Evolutionary conservation across 2,888 invertebrate genomes (phyloP), one percentile per base, ranked within the genome.

Genomic region (Melinaea menophilus): DNA sequence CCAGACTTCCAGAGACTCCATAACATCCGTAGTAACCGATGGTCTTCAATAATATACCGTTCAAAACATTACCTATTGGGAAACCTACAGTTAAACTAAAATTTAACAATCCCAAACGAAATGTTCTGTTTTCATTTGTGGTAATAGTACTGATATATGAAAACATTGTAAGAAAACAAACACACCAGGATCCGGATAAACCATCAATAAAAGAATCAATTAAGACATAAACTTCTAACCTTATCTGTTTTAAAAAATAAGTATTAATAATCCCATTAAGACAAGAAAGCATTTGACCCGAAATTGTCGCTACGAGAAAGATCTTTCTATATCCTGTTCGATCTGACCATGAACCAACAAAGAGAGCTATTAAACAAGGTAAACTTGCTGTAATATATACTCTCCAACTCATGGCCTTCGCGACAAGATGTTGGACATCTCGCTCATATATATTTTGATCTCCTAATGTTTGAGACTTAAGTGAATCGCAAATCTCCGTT

Each of bases 121-220:
- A 90, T 0, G 97, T 97, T 68, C 97, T 92, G 54, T 93, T 94
- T 75, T 95, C 93, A 54, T 94, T 92, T 0, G 94, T 93, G 2
- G 97, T 96, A 4, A 97, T 94, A 72, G 96, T 95, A 55, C 94
- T 94, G 51, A 97, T 94, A 77, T 95, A 97, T 73, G 96, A 94
- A 88, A 97, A 95, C 60, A 95, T 93, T 0, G 95, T 94, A 92
- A 96, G 93, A 71, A 96, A 92, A 92, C 94, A 94, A 64, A 95
- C 93, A 82, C 95, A 95, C 96, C 95, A 96, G 3, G 95, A 95
- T 1, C 96, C 95, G 1, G 94, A 93, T 0, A 96, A 77, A 0
- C 94, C 95, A 31, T 96, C 96, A 75, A 95, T 92, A 5, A 96
- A 79, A 0, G 94, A 94, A 79, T 96, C 96, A 9, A 93, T 92